These are phyloP conservation scores for Tragelaphus scriptus DNA, from an alignment of 2,113 vertebrate genomes.

Conservation along the genomic window DNA sequence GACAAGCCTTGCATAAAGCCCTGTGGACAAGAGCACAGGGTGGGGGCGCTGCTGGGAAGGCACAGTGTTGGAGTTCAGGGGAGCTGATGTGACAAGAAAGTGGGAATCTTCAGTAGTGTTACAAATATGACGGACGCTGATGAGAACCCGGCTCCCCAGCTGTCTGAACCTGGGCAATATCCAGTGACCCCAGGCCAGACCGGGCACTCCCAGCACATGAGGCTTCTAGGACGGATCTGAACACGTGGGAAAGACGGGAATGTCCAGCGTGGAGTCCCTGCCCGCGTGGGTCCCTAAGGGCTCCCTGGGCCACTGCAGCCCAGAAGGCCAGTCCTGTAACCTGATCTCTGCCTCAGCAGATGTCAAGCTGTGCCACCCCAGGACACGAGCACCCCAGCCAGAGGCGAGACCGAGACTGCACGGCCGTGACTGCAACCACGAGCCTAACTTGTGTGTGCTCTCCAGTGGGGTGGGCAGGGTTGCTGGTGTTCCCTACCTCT, in stretches of 20 bases:
- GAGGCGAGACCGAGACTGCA: background rate
- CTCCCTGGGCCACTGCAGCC: background rate
- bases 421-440: accelerated
- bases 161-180: background rate
- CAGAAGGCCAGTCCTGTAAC: background rate
- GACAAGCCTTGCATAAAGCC: background rate
- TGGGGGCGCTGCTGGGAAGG: background rate
- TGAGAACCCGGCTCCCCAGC: background rate
- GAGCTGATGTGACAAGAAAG: background rate
- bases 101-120: background rate
- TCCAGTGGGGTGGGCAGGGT: accelerated
- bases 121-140: accelerated
- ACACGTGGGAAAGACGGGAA: background rate
- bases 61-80: too few species aligned
- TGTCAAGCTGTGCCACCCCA: background rate
- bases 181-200: background rate
- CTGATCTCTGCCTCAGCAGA: background rate
- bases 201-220: background rate
- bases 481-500: accelerated
- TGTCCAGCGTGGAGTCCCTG: background rate
- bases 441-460: accelerated
- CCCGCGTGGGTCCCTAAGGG: background rate
- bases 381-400: background rate
- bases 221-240: background rate
- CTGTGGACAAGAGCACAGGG: background rate